These are phyloP conservation scores for Coptotermes formosanus DNA, from an alignment of 1,140 invertebrate genomes.

Conservation along the genomic window DNA sequence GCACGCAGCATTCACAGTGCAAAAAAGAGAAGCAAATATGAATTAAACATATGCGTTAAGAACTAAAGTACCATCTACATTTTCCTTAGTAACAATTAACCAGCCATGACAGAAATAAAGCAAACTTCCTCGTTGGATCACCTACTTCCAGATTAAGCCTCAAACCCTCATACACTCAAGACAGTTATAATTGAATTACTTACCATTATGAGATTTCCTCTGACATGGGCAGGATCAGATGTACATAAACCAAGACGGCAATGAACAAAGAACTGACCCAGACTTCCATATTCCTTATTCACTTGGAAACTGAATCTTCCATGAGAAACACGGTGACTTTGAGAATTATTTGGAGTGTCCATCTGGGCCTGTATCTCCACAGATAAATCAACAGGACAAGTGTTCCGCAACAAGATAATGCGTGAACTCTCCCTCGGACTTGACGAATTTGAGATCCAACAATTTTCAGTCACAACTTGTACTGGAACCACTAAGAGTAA, in stretches of 20 bases:
- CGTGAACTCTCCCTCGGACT: slow-evolving; percentile 27
- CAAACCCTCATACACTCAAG: too few relatives aligned
- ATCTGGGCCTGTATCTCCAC: slow-evolving; percentile 35
- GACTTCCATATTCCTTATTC: slow-evolving; percentile 37
- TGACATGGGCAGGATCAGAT: slow-evolving; percentile 35
- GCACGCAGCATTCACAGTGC: too few relatives aligned
- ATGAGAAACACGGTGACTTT: background rate
- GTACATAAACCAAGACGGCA: slow-evolving; percentile 42
- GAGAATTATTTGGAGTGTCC: slow-evolving; percentile 3
- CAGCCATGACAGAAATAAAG: too few relatives aligned
- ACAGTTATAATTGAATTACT: background rate
- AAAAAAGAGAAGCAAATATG: too few relatives aligned
- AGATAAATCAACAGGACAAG: slow-evolving; percentile 40
- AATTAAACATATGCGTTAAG: too few relatives aligned
- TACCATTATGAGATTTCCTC: background rate
- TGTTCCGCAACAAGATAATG: slow-evolving; percentile 39
- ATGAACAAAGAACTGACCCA: slow-evolving; percentile 40
- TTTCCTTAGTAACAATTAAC: too few relatives aligned
- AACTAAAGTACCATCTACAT: too few relatives aligned
- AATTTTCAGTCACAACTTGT: slow-evolving; percentile 42
- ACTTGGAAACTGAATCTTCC: slow-evolving; percentile 40
- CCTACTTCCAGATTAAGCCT: too few relatives aligned
- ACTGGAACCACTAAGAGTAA: slow-evolving; percentile 37
- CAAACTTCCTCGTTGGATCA: too few relatives aligned
- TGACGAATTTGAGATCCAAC: slow-evolving; percentile 41